phyloP scores from a whole-genome alignment of 2,797 vertebrate genomes.

The Bucorvus abyssinicus region DNA sequence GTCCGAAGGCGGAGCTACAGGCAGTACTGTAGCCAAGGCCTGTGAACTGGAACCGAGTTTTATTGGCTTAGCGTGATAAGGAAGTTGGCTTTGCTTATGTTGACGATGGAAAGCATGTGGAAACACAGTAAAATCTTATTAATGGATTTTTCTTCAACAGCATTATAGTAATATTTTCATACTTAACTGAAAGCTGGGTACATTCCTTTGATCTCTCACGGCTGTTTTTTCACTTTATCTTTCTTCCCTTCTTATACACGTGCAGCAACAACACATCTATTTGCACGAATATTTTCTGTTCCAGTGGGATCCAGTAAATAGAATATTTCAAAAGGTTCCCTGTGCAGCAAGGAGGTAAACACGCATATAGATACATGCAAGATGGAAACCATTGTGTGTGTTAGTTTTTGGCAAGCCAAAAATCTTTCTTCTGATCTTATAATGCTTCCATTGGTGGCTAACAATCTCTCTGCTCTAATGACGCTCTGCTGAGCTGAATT shows the following conservation, averaged over 20 bases:
- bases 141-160: constrained; percentile 3
- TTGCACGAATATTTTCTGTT: not conserved
- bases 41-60: not conserved
- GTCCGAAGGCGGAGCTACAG: not conserved
- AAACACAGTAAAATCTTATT: not conserved
- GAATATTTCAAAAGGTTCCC: not conserved
- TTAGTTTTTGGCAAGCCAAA: not conserved
- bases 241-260: not conserved
- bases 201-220: not conserved
- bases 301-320: not conserved
- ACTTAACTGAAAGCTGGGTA: not conserved
- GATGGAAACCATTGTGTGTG: not conserved
- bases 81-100: not conserved
- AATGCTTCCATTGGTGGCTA: not conserved
- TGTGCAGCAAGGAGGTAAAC: not conserved
- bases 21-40: not conserved
- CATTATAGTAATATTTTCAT: not conserved
- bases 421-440: not conserved
- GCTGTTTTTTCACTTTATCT: not conserved
- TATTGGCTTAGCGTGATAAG: not conserved
- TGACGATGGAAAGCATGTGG: not conserved
- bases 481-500: not conserved
- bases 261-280: not conserved
- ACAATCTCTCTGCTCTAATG: not conserved
- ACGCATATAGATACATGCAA: not conserved